Evolutionary conservation across 2,113 vertebrate species (phyloP).

Genomic region (Pteronura brasiliensis): DNA sequence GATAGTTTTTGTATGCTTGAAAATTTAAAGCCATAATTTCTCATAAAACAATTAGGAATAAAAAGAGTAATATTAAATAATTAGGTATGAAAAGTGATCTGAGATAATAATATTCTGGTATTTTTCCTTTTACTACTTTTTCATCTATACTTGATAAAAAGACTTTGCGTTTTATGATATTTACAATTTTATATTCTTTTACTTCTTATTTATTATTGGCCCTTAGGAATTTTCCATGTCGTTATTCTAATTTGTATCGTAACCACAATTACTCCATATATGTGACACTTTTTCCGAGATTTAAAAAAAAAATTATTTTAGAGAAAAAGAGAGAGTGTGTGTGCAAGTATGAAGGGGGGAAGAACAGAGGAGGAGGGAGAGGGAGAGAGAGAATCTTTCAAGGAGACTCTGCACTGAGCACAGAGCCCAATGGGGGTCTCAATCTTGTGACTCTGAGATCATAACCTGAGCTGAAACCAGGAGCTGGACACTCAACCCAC

Average conservation of each 20-base stretch:
- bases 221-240: neutral
- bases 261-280: neutral
- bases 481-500: no score
- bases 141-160: neutral
- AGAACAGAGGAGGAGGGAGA: no score
- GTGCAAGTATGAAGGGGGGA: no score
- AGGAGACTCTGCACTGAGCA: no score
- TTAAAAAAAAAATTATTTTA: no score
- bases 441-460: no score
- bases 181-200: neutral
- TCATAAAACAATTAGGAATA: neutral
- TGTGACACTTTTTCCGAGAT: neutral
- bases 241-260: conserved; percentile 6
- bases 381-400: no score
- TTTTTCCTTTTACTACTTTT: neutral
- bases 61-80: neutral
- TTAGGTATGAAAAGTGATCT: neutral
- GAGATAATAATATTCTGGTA: neutral
- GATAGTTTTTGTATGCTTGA: neutral
- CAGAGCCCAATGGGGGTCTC: no score
- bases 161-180: neutral
- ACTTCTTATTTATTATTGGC: neutral
- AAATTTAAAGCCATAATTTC: neutral
- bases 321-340: no score
- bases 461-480: no score